Evolutionary conservation across 2,797 vertebrate genomes (phyloP), one percentile per base, ranked within the genome.

Genomic region (Ctenochaetus hawaiiensis): DNA sequence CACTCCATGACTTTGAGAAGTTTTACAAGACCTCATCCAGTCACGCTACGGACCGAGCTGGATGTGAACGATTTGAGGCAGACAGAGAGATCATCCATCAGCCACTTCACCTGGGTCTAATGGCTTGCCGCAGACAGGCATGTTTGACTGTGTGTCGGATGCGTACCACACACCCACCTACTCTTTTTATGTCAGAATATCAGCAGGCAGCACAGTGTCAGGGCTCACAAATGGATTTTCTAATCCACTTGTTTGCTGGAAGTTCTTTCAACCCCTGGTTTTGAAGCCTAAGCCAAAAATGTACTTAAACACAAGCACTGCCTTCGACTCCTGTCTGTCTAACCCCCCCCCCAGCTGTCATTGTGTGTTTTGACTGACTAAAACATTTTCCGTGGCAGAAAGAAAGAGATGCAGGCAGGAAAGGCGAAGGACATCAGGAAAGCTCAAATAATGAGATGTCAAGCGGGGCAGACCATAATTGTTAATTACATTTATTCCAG

Each of bases 401-500:
- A 74, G 65, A 73, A 62, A 68, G 72, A 75, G 81, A 88, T 52
- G 79, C 58, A 26, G 63, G 69, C 66, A 82, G 81, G 77, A 72
- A 81, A 91, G 60, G 86, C 79, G 63, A 91, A 91, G 91, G 90
- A 90, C 89, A 92, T 87, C 87, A 87, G 87, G 83, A 91, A 89
- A 91, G 87, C 90, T 91, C 79, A 90, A 92, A 94, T 93, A 94
- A 93, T 92, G 89, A 92, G 87, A 94, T 91, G 92, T 93, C 92
- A 90, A 90, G 87, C 90, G 34, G 91, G 88, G 89, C 91, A 85
- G 84, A 62, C 86, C 82, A 83, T 93, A 93, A 93, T 94, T 94
- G 92, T 94, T 94, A 90, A 93, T 94, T 93, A 88, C 89, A 93
- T 94, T 94, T 93, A 93, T 93, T 88, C 84, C 91, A 57, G 86